phyloP scores from a whole-genome alignment of 2,888 invertebrate genomes.

The Cataglyphis cursor region DNA sequence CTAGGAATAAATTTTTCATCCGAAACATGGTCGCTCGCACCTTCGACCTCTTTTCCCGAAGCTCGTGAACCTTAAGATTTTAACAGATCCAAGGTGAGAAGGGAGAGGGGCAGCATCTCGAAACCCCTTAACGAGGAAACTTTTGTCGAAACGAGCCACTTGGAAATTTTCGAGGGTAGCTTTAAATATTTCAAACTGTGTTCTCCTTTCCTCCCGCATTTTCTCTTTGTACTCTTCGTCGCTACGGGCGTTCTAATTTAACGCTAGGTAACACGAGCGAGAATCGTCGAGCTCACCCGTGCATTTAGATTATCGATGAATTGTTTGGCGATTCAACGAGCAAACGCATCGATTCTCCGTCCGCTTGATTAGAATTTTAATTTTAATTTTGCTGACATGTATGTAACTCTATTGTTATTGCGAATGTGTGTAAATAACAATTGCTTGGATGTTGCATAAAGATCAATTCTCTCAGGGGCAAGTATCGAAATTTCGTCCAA shows the following conservation, averaged over 20 bases:
- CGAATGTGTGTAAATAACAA: not conserved
- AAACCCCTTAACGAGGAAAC: conserved; percentile 80
- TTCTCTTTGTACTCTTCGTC: conserved; percentile 55
- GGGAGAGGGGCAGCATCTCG: conserved; percentile 34
- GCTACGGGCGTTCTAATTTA: conserved; percentile 80
- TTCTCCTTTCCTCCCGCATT: conserved; percentile 13
- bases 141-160: conserved; percentile 76
- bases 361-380: conserved; percentile 69
- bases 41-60: conserved; percentile 38
- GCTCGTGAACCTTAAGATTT: conserved; percentile 58
- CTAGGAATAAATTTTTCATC: conserved; percentile 65
- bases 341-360: conserved; percentile 72
- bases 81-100: conserved; percentile 45
- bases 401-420: not conserved
- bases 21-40: conserved; percentile 49
- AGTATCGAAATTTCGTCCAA: conserved; percentile 5
- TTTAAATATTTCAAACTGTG: conserved; percentile 78
- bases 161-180: conserved; percentile 77
- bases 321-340: conserved; percentile 70
- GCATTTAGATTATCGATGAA: conserved; percentile 65
- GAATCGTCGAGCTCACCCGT: conserved; percentile 58
- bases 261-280: conserved; percentile 77
- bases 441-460: not conserved
- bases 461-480: not conserved
- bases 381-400: not conserved